phyloP scores from a whole-genome alignment of 2,888 invertebrate species.

The Drosophila atripex region DNA sequence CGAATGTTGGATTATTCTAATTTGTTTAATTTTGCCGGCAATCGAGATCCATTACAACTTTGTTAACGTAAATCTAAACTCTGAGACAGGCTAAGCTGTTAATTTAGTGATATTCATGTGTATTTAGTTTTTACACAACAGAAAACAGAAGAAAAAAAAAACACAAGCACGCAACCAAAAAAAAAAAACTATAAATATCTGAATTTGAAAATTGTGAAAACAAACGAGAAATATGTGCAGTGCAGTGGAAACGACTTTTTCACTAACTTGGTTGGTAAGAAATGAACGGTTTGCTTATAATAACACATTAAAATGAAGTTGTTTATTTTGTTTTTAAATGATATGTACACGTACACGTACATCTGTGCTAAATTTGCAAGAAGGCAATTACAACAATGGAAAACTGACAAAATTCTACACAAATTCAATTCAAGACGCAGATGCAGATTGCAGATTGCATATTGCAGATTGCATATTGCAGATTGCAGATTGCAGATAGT shows the following conservation, averaged over 20 bases:
- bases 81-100: slow-evolving; percentile 9
- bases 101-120: slow-evolving; percentile 25
- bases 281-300: slow-evolving; percentile 77
- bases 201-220: slow-evolving; percentile 36
- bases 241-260: slow-evolving; percentile 43
- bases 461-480: too few species aligned
- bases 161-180: slow-evolving; percentile 20
- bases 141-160: too few species aligned
- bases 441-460: too few species aligned
- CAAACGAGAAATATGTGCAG: slow-evolving; percentile 17
- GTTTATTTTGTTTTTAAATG: slow-evolving; percentile 14
- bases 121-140: slow-evolving; percentile 18
- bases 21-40: slow-evolving; percentile 17
- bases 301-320: slow-evolving; percentile 46
- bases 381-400: slow-evolving; percentile 52
- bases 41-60: slow-evolving; percentile 24
- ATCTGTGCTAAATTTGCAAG: slow-evolving; percentile 39
- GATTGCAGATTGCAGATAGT: neutral
- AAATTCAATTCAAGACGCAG: slow-evolving; percentile 22
- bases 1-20: slow-evolving; percentile 48
- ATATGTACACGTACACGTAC: slow-evolving; percentile 17
- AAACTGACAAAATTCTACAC: slow-evolving; percentile 34
- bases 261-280: slow-evolving; percentile 74
- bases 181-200: neutral
- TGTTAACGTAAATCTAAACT: slow-evolving; percentile 38